Conservation (phyloP, 2,888 invertebrate species). For the Cyaniris semiargus region DNA sequence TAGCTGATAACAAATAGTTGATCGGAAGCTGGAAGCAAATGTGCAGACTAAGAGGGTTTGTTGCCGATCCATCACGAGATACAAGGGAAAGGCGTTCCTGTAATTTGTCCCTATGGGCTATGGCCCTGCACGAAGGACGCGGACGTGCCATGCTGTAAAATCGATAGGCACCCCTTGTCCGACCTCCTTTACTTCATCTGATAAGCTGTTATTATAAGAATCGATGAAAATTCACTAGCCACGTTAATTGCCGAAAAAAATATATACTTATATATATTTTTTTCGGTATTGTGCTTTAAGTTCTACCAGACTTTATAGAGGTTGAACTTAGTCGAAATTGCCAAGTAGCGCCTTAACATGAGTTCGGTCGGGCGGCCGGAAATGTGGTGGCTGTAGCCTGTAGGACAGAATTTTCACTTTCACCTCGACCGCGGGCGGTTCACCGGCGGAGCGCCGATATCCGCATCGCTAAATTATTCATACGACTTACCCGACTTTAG, state of each 20-base stretch:
- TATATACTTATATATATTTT: too few relatives aligned
- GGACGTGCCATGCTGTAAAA: neutral
- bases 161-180: neutral
- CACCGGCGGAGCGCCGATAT: neutral
- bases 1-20: neutral
- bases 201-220: conserved; percentile 6
- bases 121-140: neutral
- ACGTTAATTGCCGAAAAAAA: too few relatives aligned
- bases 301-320: too few relatives aligned
- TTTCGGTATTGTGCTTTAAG: too few relatives aligned
- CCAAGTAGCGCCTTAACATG: too few relatives aligned
- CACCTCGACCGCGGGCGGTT: conserved; percentile 3
- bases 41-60: neutral
- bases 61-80: neutral
- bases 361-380: neutral
- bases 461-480: conserved; percentile 1
- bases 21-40: neutral
- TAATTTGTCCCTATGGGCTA: neutral
- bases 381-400: neutral
- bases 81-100: neutral
- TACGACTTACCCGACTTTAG: neutral
- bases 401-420: conserved; percentile 7
- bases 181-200: neutral
- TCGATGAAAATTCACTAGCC: neutral
- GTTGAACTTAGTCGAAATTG: too few relatives aligned